phyloP scores from a whole-genome alignment of 2,113 vertebrate species.

The Climacteris rufus region DNA sequence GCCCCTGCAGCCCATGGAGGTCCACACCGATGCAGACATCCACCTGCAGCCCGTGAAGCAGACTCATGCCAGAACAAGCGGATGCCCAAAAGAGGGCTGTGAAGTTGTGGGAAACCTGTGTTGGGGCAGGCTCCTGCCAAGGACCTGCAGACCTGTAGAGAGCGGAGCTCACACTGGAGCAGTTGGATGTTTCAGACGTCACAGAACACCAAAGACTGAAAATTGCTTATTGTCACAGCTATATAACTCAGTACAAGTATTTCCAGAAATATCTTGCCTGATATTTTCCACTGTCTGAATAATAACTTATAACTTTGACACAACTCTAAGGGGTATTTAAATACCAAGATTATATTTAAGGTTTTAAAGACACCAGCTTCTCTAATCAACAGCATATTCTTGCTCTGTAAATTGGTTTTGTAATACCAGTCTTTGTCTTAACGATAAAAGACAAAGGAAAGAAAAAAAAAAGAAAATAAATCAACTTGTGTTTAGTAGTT shows the following conservation, averaged over 20 bases:
- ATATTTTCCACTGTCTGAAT: neutral
- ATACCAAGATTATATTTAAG: neutral
- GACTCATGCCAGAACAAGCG: rapidly evolving
- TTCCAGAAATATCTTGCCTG: neutral
- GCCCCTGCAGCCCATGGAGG: neutral
- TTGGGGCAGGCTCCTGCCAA: neutral
- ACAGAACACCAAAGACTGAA: neutral
- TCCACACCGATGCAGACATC: neutral
- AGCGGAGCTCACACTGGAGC: neutral
- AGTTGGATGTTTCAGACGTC: neutral
- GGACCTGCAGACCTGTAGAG: neutral
- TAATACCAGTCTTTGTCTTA: neutral
- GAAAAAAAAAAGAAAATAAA: no score
- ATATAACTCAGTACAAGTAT: neutral
- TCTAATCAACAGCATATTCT: neutral
- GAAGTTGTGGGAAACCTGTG: rapidly evolving
- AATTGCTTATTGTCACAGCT: neutral
- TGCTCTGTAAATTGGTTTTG: neutral
- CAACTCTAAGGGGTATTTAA: neutral
- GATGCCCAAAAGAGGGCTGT: neutral
- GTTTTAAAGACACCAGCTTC: neutral
- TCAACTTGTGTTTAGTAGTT: neutral
- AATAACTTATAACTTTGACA: neutral
- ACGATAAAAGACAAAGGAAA: neutral
- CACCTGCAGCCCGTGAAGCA: neutral